Base-by-base conservation (phyloP, 2,113 vertebrate species). In the Cinclus mexicanus region DNA sequence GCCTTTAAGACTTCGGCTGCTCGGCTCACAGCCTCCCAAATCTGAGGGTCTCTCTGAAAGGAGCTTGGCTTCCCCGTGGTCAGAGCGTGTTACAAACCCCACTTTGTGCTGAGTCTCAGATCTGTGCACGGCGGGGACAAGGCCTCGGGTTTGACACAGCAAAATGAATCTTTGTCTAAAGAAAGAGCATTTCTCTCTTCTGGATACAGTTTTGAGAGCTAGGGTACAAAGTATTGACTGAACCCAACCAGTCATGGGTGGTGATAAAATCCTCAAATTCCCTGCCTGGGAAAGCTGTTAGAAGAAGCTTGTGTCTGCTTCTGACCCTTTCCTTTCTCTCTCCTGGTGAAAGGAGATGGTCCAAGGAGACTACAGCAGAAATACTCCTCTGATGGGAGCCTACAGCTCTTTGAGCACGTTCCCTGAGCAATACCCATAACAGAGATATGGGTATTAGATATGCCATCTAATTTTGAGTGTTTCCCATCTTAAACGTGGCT, bases 131-230 rank as follows among this genome's bases (percentile, higher is more conserved):
- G 20, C 1, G 22, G 72, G 67, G 67, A 69, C 0, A 1, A 82
- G 59, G 33, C 65, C 65, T 60, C 0, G 1, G 23, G 31, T 83
- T 86, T 83, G 71, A 46, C 70, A 13, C 0, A 42, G 55, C 46
- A 69, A 63, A 85, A 86, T 31, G 4, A 80, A 29, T 47, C 23
- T 83, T 90, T 88, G 87, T 76, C 57, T 95, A 42, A 88, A 79
- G 57, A 77, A 72, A 92, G 67, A n/a, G 49, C 52, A 55, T 67
- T 90, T 80, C 39, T 92, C 14, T 17, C 55, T 69, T 85, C 83
- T 77, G 75, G 55, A 41, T 64, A 14, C 6, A 72, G 6, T 60
- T 76, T 67, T 86, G 83, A 72, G 53, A 72, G 33, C 23, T 6
- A 23, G 52, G 75, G 15, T 55, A 67, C 52, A 39, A 91, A 85